Evolutionary conservation across 2,113 vertebrate species (phyloP), one percentile per base, ranked within the genome.

Genomic region (Stigmatopora nigra): DNA sequence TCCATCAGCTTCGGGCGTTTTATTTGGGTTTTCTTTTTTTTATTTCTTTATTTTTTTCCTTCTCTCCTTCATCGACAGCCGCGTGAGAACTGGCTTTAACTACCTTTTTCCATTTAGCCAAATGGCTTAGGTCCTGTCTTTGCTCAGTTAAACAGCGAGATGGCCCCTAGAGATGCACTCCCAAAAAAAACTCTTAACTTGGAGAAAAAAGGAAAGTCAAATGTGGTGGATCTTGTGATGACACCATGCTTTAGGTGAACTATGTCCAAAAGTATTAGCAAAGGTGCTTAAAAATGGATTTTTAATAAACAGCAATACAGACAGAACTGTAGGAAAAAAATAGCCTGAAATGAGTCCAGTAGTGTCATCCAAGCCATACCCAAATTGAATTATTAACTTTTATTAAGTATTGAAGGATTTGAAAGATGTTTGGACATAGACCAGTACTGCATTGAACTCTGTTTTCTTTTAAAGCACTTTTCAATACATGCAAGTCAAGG

Each of bases 21-120:
- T 31, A 31, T 25, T 25, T 25, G 1, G n/a, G n/a, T n/a, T n/a
- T n/a, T n/a, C n/a, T n/a, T n/a, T n/a, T 14, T 15, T 1, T 5
- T 6, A 5, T 22, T 22, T 19, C 13, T 22, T 22, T 19, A 5
- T 17, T 3, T 49, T 4, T 6, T 19, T 4, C 5, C 6, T 52
- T 78, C 67, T 73, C 58, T 6, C 35, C 63, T 69, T 62, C 71
- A 71, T 72, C 49, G 46, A 64, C 9, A 64, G 72, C 72, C 72
- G 66, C 77, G 68, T 79, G 61, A 74, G 71, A 66, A 44, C 53
- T 31, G 46, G 22, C 67, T 69, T 64, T 77, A 84, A 84, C 83
- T 79, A 68, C 71, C 69, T 53, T 82, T 82, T 88, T 82, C 77
- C 81, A 83, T 87, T 85, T 74, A 79, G 70, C 55, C 41, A 51